Base-by-base conservation (phyloP, 2,888 invertebrate species). In the Oscheius sp. region DNA sequence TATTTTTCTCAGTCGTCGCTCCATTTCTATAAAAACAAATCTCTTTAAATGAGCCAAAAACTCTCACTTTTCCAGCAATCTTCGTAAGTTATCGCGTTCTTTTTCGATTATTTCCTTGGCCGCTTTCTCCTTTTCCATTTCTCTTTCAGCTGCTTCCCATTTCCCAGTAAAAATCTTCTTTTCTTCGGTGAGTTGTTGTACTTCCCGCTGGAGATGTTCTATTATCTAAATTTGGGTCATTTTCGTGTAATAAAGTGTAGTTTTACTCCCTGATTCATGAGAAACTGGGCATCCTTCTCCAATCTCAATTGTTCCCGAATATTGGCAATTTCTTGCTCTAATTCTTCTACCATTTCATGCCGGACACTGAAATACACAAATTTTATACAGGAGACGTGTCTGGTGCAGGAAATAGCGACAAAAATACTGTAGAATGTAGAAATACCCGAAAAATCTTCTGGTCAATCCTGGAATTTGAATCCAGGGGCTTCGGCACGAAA, bases 211-310 rank as follows among this genome's bases (percentile, higher is more conserved):
- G 29, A 66, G 52, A 27, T 52, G 61, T 45, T 61, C 43, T 16
- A 61, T 61, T 41, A 61, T 61, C 61, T 61, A 9, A 61, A 16
- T 2, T 43, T 18, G 13, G 6, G n/a, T 55, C 25, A 16, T 7
- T 55, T 2, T 7, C 3, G 16, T 7, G 49, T 2, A 49, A 18
- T 23, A 12, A 3, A 12, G 6, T n/a, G n/a, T n/a, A n/a, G n/a
- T n/a, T n/a, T n/a, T n/a, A 66, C 66, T 16, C 49, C 49, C 16
- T 66, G 66, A 18, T 52, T 66, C 66, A 52, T 66, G 2, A 52
- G 29, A 3, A 52, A 25, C 52, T 52, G 49, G 35, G 66, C 49
- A 21, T 66, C 66, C 1, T 49, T 27, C 27, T 66, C 52, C 35
- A 66, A 21, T 1, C 49, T 49, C n/a, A 52, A 16, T 18, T 52